Conservation (phyloP, 2,888 invertebrate genomes). For the Octodonta nipae region DNA sequence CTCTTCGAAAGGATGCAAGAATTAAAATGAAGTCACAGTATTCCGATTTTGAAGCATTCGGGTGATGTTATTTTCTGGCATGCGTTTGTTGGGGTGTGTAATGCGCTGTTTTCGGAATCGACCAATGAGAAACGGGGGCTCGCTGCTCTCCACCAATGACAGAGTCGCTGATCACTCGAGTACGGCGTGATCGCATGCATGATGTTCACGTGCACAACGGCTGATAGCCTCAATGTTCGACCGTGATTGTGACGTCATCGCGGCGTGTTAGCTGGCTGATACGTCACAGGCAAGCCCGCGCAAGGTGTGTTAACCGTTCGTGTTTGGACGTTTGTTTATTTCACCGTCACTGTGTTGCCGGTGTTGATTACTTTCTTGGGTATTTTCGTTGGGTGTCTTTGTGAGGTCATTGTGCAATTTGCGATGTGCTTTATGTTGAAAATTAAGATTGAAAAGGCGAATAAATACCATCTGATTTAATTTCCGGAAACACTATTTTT, state of each 20-base stretch:
- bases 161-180: conserved; percentile 50
- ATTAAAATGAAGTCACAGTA: conserved; percentile 12
- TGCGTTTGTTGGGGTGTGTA: conserved; percentile 39
- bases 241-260: conserved; percentile 52
- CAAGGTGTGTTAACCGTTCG: conserved; percentile 12
- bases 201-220: conserved; percentile 74
- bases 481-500: too few relatives aligned
- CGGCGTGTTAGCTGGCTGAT: conserved; percentile 25
- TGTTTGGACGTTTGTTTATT: too few relatives aligned
- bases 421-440: too few relatives aligned
- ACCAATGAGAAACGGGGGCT: conserved; percentile 39
- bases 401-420: too few relatives aligned
- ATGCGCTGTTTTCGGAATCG: conserved; percentile 33
- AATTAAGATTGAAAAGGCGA: too few relatives aligned
- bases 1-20: too few relatives aligned
- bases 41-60: conserved; percentile 25
- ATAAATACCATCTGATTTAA: too few relatives aligned
- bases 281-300: conserved; percentile 27
- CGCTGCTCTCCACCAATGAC: conserved; percentile 47
- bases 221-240: conserved; percentile 48
- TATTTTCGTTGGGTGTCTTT: too few relatives aligned
- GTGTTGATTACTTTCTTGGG: too few relatives aligned
- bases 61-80: conserved; percentile 30
- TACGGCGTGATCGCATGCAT: conserved; percentile 61
- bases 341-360: too few relatives aligned